Conservation (phyloP, 2,888 invertebrate genomes). For the Linnaemya vulpina region DNA sequence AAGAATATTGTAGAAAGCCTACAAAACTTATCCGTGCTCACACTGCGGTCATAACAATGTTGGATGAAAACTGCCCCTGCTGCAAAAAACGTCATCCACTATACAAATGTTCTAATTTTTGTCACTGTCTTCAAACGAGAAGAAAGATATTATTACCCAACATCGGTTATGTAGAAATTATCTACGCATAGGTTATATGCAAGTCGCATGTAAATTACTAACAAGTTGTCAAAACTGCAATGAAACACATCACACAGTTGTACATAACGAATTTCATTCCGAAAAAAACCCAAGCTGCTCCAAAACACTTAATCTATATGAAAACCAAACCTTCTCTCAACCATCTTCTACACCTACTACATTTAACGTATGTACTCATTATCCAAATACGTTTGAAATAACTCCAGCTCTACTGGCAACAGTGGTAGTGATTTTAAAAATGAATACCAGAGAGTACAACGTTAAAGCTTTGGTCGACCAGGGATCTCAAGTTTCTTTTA, state of each 20-base stretch:
- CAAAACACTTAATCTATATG: background rate
- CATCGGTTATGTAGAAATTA: slow-evolving; percentile 53
- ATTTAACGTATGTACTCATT: slow-evolving; percentile 17
- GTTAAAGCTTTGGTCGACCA: slow-evolving; percentile 55
- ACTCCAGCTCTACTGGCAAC: slow-evolving; percentile 49
- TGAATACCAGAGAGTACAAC: background rate
- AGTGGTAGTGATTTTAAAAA: slow-evolving; percentile 26
- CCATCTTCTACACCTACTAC: slow-evolving; percentile 21
- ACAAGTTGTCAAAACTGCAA: slow-evolving; percentile 25
- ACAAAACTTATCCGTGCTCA: slow-evolving; percentile 28
- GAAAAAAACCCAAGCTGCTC: background rate
- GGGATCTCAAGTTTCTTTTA: slow-evolving; percentile 49
- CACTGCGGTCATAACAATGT: slow-evolving; percentile 25
- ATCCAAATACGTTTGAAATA: slow-evolving; percentile 21
- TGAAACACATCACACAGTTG: slow-evolving; percentile 35
- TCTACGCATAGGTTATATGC: slow-evolving; percentile 39
- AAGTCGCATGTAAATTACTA: slow-evolving; percentile 30
- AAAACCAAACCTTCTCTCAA: background rate
- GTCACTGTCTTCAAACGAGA: slow-evolving; percentile 33
- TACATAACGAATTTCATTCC: slow-evolving; percentile 37
- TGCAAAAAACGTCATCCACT: slow-evolving; percentile 51
- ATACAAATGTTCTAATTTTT: slow-evolving; percentile 59
- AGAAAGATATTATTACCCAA: slow-evolving; percentile 37
- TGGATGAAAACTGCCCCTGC: slow-evolving; percentile 51
- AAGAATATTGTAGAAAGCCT: slow-evolving; percentile 26